These are phyloP conservation scores for Phymorhynchus buccinoides DNA, from an alignment of 1,140 invertebrate genomes.

Conservation along the genomic window DNA sequence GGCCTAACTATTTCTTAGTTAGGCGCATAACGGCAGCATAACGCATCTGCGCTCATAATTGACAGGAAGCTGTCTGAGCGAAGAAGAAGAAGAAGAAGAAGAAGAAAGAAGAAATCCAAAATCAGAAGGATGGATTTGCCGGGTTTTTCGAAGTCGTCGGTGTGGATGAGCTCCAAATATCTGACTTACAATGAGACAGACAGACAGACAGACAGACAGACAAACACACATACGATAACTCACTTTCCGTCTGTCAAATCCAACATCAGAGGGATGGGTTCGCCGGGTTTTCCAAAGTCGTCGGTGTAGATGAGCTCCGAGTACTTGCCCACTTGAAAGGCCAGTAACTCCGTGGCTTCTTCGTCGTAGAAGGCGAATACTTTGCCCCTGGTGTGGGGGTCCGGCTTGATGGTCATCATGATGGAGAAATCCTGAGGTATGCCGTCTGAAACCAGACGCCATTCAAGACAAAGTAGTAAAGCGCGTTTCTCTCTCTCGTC, in stretches of 20 bases:
- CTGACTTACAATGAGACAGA: too few species aligned
- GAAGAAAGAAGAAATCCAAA: too few species aligned
- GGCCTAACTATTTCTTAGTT: too few species aligned
- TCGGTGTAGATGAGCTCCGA: conserved; percentile 80
- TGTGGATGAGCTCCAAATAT: conserved; percentile 81
- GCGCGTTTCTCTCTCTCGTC: too few species aligned
- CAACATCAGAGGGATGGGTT: conserved; percentile 77
- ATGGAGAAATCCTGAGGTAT: conserved; percentile 85
- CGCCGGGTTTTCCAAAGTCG: conserved; percentile 45
- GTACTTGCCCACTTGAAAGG: conserved; percentile 80
- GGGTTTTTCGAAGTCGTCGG: conserved; percentile 55
- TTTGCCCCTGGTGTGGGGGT: conserved; percentile 75
- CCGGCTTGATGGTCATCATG: conserved; percentile 76
- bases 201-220: not conserved
- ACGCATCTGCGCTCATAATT: too few species aligned
- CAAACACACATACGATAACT: conserved; percentile 59
- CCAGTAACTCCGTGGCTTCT: conserved; percentile 82
- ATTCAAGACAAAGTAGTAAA: too few species aligned
- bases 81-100: too few species aligned
- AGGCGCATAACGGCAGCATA: too few species aligned
- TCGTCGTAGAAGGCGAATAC: conserved; percentile 84
- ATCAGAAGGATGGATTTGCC: not conserved
- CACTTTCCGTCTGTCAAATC: conserved; percentile 82
- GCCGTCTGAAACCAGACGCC: conserved; percentile 70
- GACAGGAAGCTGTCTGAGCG: too few species aligned